Conservation (phyloP, 2,113 vertebrate genomes). For the Proteles cristata region DNA sequence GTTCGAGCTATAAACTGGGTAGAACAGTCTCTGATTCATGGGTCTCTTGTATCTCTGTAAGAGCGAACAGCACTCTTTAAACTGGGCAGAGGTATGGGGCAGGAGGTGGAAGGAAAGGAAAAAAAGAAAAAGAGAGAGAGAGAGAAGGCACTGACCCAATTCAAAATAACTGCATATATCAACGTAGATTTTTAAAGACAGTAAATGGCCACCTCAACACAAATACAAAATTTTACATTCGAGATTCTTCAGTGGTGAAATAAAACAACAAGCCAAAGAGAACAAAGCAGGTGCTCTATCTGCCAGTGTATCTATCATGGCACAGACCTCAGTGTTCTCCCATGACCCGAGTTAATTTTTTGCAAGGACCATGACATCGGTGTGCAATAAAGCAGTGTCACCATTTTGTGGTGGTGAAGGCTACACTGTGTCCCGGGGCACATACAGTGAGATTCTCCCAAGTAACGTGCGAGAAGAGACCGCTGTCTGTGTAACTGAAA, state of each 20-base stretch:
- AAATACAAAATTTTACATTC: slow-evolving; percentile 41
- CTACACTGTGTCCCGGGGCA: background rate
- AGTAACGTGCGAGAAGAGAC: background rate
- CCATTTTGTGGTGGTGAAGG: background rate
- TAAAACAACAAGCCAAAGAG: background rate
- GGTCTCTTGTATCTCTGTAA: background rate
- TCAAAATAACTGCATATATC: slow-evolving; percentile 35
- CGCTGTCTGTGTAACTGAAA: background rate
- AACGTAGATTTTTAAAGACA: background rate
- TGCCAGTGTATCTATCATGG: slow-evolving; percentile 25
- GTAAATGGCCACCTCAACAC: background rate
- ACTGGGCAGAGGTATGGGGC: rapidly evolving
- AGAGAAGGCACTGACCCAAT: slow-evolving; percentile 58
- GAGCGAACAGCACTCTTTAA: background rate
- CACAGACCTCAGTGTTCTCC: slow-evolving; percentile 30
- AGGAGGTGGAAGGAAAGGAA: background rate
- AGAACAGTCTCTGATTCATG: background rate
- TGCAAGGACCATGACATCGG: slow-evolving; percentile 35
- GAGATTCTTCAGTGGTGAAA: slow-evolving; percentile 50
- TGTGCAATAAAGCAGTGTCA: slow-evolving; percentile 9
- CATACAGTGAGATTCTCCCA: background rate
- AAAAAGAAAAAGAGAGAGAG: background rate
- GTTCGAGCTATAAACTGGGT: background rate
- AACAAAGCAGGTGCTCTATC: background rate
- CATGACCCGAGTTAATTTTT: background rate